Percentiles rank a stretch among this genome's conserved stretches.
Evolutionary conservation across 2,888 invertebrate genomes (phyloP).

Genomic region (Scaptomyza tumidula): DNA sequence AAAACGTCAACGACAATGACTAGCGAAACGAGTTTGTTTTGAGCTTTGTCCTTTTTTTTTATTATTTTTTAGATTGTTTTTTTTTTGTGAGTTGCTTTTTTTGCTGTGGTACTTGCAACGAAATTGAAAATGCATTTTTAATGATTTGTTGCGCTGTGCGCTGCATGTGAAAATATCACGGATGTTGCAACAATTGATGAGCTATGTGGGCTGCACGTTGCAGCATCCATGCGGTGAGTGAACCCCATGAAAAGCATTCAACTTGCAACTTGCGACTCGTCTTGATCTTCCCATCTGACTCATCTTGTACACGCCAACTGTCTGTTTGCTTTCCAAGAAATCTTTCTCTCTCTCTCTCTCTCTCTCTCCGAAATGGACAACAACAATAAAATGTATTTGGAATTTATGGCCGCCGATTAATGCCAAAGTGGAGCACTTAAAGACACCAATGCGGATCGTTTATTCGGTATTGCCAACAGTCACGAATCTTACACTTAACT

Average conservation of each 20-base stretch:
- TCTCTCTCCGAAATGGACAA: not conserved
- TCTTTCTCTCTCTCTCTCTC: not conserved
- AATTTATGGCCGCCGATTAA: slow-evolving; percentile 41
- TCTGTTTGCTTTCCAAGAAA: slow-evolving; percentile 34
- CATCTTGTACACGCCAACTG: slow-evolving; percentile 22
- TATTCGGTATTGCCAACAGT: slow-evolving; percentile 10
- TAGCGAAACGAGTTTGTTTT: slow-evolving; percentile 51
- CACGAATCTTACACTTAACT: slow-evolving; percentile 21
- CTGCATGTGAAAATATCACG: slow-evolving; percentile 58
- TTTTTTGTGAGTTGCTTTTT: slow-evolving; percentile 14
- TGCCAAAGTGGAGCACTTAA: slow-evolving; percentile 48
- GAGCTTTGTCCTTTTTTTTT: slow-evolving; percentile 31
- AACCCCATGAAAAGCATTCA: slow-evolving; percentile 23
- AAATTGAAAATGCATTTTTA: slow-evolving; percentile 79
- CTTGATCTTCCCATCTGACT: slow-evolving; percentile 29
- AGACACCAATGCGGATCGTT: slow-evolving; percentile 41
- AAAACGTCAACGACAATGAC: slow-evolving; percentile 56
- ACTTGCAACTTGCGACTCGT: slow-evolving; percentile 3
- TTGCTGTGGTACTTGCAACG: slow-evolving; percentile 52
- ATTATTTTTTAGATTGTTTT: slow-evolving; percentile 14
- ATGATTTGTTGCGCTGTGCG: slow-evolving; percentile 72
- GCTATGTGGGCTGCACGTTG: slow-evolving; percentile 25
- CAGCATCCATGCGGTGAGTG: slow-evolving; percentile 23
- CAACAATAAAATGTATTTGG: slow-evolving; percentile 22
- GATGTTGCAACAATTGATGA: slow-evolving; percentile 59